Evolutionary conservation across 53 echinoderm and acorn worm species (phyloP).

Genomic region (Luidia sarsii): DNA sequence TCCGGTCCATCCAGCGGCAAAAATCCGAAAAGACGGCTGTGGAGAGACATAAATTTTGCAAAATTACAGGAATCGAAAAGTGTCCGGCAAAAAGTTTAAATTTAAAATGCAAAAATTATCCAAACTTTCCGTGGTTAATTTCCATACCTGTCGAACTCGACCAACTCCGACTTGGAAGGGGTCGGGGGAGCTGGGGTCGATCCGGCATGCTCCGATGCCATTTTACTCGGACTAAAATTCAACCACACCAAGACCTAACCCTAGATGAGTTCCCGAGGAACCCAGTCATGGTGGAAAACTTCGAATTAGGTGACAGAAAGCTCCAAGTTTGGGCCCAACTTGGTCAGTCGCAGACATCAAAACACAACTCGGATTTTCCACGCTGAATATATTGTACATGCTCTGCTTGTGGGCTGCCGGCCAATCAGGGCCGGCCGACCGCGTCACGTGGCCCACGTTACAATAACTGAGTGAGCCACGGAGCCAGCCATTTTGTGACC

Average conservation of each 20-base stretch:
- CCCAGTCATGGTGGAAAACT: constrained; percentile 48
- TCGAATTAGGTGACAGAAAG: constrained; percentile 12
- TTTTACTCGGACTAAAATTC: constrained; percentile 41
- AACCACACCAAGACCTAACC: constrained; percentile 47
- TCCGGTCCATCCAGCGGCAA: constrained; percentile 83
- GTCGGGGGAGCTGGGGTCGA: constrained; percentile 50
- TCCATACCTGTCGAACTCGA: constrained; percentile 65
- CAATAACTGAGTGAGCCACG: constrained; percentile 35
- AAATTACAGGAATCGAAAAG: constrained; percentile 8
- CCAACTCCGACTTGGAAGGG: constrained; percentile 64
- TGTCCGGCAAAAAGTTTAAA: constrained; percentile 36
- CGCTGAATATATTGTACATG: constrained; percentile 61
- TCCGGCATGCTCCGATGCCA: constrained; percentile 55
- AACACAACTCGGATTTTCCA: constrained; percentile 51
- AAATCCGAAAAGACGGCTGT: constrained; percentile 97
- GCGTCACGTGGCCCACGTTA: constrained; percentile 44
- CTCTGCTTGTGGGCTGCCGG: constrained; percentile 22
- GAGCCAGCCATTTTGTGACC: not conserved
- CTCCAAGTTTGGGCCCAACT: constrained; percentile 41
- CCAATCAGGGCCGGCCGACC: constrained; percentile 34
- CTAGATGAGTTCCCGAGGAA: constrained; percentile 47
- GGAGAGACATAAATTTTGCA: constrained; percentile 42
- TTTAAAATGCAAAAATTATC: constrained; percentile 41
- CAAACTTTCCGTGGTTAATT: constrained; percentile 52
- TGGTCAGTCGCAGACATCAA: constrained; percentile 42